A percentile compares a stretch with the other conserved stretches of the same genome.
These are phyloP conservation scores for Drosophila sturtevanti DNA, from an alignment of 1,140 invertebrate species.

Conservation along the genomic window DNA sequence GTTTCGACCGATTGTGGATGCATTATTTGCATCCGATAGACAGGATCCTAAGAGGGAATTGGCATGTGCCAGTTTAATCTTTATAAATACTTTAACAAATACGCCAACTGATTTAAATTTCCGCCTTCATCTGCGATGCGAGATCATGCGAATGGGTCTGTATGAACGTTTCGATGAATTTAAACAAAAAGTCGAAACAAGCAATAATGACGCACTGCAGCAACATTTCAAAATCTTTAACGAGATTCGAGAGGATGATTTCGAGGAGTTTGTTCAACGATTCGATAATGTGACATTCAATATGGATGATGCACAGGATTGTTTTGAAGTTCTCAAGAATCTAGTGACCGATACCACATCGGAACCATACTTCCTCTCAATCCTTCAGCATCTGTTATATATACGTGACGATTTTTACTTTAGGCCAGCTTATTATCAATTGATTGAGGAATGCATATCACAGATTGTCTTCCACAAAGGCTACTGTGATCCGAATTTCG, in stretches of 20 bases:
- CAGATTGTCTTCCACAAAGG: slow-evolving; percentile 98
- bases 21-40: slow-evolving; percentile 84
- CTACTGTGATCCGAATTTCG: slow-evolving; percentile 97
- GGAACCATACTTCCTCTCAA: slow-evolving; percentile 96
- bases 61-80: slow-evolving; percentile 78
- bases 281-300: slow-evolving; percentile 97
- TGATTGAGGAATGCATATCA: slow-evolving; percentile 98
- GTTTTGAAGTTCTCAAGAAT: slow-evolving; percentile 96
- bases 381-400: slow-evolving; percentile 96
- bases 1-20: slow-evolving; percentile 94
- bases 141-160: slow-evolving; percentile 96
- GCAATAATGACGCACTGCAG: slow-evolving; percentile 87
- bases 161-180: slow-evolving; percentile 89
- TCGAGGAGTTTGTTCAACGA: slow-evolving; percentile 95
- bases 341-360: slow-evolving; percentile 93
- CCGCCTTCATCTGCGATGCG: slow-evolving; percentile 95
- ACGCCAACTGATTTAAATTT: slow-evolving; percentile 97
- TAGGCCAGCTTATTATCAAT: slow-evolving; percentile 96
- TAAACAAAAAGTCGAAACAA: slow-evolving; percentile 84
- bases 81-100: slow-evolving; percentile 96
- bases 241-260: slow-evolving; percentile 94
- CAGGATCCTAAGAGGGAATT: slow-evolving; percentile 75
- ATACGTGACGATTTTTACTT: slow-evolving; percentile 94
- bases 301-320: slow-evolving; percentile 95
- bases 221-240: slow-evolving; percentile 94